These are phyloP conservation scores for Ganaspis sp. DNA, from an alignment of 1,140 invertebrate species.

Conservation along the genomic window DNA sequence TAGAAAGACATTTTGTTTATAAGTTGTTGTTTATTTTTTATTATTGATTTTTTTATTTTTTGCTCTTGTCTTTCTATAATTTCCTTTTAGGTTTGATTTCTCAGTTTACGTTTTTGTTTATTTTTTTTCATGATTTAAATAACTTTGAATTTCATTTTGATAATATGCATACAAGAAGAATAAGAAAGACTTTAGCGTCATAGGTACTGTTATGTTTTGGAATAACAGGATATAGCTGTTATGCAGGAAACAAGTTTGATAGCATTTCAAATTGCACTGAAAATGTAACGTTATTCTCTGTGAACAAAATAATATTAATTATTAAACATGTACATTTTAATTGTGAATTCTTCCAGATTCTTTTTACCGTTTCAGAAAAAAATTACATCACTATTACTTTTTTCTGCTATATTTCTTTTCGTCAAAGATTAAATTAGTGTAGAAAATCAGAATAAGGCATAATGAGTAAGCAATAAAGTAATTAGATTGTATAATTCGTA, in stretches of 20 bases:
- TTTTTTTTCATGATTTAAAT: background rate
- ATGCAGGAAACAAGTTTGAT: background rate
- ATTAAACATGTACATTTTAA: background rate
- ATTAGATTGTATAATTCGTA: slow-evolving; percentile 8
- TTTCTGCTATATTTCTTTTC: background rate
- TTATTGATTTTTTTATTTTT: too few relatives aligned
- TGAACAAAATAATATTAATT: background rate
- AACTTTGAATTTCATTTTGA: background rate
- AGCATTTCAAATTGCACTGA: background rate
- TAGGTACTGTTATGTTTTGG: background rate
- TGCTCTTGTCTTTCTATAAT: too few relatives aligned
- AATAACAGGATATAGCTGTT: slow-evolving; percentile 23
- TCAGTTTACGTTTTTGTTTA: too few relatives aligned
- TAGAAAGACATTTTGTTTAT: too few relatives aligned
- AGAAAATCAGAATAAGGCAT: background rate
- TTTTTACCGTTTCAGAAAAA: background rate
- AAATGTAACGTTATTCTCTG: background rate
- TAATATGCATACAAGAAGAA: background rate
- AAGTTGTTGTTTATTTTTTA: too few relatives aligned
- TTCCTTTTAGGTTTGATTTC: too few relatives aligned
- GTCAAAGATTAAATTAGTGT: background rate
- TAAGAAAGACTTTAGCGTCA: background rate
- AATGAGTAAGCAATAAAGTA: slow-evolving; percentile 9
- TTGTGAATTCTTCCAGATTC: background rate
- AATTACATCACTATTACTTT: too few relatives aligned